Percentiles rank a stretch among this genome's conserved stretches.
Evolutionary conservation across 2,113 vertebrate genomes (phyloP).

Genomic region (Xiphophorus couchianus): DNA sequence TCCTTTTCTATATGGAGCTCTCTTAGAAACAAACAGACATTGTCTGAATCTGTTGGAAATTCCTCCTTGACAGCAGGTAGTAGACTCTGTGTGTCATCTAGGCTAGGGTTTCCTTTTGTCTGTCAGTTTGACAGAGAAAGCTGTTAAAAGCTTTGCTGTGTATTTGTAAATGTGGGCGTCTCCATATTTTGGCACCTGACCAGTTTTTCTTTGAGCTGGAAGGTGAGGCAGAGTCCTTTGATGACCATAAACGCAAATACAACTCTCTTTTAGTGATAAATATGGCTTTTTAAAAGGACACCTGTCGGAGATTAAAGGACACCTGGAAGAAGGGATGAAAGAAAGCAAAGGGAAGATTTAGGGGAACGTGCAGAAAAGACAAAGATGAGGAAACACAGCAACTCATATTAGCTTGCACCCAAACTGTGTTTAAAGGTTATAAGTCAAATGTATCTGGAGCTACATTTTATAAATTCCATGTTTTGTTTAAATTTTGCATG

Average conservation of each 20-base stretch:
- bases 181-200: slow-evolving; percentile 68
- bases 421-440: slow-evolving; percentile 23
- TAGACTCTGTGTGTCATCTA: not conserved
- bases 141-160: slow-evolving; percentile 49
- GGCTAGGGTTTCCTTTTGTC: not conserved
- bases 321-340: slow-evolving; percentile 71
- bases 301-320: slow-evolving; percentile 83
- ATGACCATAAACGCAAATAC: slow-evolving; percentile 47
- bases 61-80: not conserved
- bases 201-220: slow-evolving; percentile 64
- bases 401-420: slow-evolving; percentile 30
- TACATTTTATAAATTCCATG: not conserved
- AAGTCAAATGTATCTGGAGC: slow-evolving; percentile 26
- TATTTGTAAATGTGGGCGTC: slow-evolving; percentile 40
- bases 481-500: not conserved
- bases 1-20: not conserved
- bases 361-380: slow-evolving; percentile 35
- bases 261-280: slow-evolving; percentile 74
- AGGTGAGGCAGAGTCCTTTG: slow-evolving; percentile 60
- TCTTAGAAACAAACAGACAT: not conserved
- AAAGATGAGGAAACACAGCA: slow-evolving; percentile 1
- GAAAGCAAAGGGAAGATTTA: slow-evolving; percentile 36
- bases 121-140: slow-evolving; percentile 58
- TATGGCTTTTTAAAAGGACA: slow-evolving; percentile 81
- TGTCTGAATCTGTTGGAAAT: not conserved